These are phyloP conservation scores for Drosophila pseudotakahashii DNA, from an alignment of 2,888 invertebrate species.

Conservation along the genomic window DNA sequence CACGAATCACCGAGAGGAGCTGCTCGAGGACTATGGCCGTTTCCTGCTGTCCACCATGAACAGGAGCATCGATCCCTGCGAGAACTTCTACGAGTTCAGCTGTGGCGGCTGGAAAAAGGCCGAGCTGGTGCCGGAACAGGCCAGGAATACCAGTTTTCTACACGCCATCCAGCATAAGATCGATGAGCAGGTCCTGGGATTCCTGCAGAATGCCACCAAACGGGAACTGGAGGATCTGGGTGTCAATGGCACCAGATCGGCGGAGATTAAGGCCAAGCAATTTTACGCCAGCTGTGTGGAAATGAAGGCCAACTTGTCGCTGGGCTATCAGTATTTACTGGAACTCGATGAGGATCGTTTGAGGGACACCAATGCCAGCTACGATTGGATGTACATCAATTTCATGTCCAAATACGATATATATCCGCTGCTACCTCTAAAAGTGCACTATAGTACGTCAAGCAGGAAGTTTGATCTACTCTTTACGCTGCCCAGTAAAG, in stretches of 20 bases:
- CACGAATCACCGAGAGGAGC: slow-evolving; percentile 71
- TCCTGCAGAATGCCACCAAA: slow-evolving; percentile 68
- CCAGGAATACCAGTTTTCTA: slow-evolving; percentile 72
- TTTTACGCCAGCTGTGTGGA: slow-evolving; percentile 73
- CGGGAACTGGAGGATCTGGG: slow-evolving; percentile 47
- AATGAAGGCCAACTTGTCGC: slow-evolving; percentile 63
- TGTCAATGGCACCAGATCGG: slow-evolving; percentile 41
- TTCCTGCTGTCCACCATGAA: slow-evolving; percentile 80
- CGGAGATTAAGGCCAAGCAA: slow-evolving; percentile 74
- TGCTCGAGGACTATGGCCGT: slow-evolving; percentile 70
- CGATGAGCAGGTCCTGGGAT: slow-evolving; percentile 63
- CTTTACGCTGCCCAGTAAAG: slow-evolving; percentile 52
- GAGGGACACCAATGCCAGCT: slow-evolving; percentile 40
- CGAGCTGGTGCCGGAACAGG: slow-evolving; percentile 54
- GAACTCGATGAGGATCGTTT: slow-evolving; percentile 53
- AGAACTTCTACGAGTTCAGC: slow-evolving; percentile 81
- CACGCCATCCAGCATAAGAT: slow-evolving; percentile 73
- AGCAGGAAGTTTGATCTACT: slow-evolving; percentile 67
- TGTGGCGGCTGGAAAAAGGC: slow-evolving; percentile 80
- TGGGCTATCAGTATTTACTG: slow-evolving; percentile 58
- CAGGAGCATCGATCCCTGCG: slow-evolving; percentile 76
- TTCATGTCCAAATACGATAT: slow-evolving; percentile 75
- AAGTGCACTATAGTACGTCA: slow-evolving; percentile 68
- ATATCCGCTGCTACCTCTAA: slow-evolving; percentile 72
- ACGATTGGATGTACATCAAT: slow-evolving; percentile 78